Base-by-base conservation (phyloP, 2,888 invertebrate species). In the Steromphala cineraria region DNA sequence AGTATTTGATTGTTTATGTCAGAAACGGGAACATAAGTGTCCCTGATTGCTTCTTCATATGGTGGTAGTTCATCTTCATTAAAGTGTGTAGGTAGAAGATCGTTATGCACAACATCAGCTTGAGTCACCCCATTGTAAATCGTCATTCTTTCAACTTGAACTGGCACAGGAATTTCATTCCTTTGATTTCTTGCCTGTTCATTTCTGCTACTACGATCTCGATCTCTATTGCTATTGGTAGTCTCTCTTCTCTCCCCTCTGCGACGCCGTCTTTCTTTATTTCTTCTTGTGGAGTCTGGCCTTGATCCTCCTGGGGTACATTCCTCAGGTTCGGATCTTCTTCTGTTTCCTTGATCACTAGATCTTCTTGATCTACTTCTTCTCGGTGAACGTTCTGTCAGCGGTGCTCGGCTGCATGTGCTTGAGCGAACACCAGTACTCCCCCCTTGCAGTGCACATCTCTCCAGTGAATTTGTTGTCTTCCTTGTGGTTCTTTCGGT, bases 51-150 rank as follows among this genome's bases (percentile, higher is more conserved):
- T 62, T 82, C 85, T 79, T 88, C 89, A 83, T 91, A 91, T 0
- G 91, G 89, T 15, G 91, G 90, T n/a, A 90, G 80, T 53, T 88
- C 88, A 40, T 91, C 91, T 82, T 90, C 91, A 78, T 90, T 87
- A 74, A 86, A 85, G 36, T 82, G 84, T 78, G 84, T 85, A 21
- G 86, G 84, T 24, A 84, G 80, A 21, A 82, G 78, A 76, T 81
- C 74, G 8, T 36, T 40, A 24, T 78, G 62, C 19, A 40, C 53
- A 67, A 56, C 15, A 56, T 62, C 62, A 21, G 62, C 28, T 75
- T 75, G 52, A 24, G 53, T 53, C 0, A 28, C 52, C 15, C 24
- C 75, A 75, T 75, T 24, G 17, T 28, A 52, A 19, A 53, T 28
- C 21, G 71, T 75, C 52, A 53, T 53, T 52, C 53, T 13, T 53